Evolutionary conservation across 2,797 vertebrate genomes (phyloP).

Genomic region (Mallotus villosus): DNA sequence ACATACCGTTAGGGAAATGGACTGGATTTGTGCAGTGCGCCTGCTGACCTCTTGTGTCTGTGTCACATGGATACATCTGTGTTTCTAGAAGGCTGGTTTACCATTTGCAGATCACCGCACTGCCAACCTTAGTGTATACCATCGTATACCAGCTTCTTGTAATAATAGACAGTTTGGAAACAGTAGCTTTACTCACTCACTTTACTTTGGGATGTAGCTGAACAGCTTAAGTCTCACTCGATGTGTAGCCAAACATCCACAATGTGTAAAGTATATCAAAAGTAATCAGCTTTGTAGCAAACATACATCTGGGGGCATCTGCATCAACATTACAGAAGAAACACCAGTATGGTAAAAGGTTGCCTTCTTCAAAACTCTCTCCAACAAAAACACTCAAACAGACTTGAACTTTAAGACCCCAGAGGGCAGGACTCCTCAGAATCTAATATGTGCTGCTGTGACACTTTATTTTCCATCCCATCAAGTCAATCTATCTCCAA

Average conservation of each 20-base stretch:
- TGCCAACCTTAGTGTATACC: not conserved
- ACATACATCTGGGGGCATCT: slow-evolving; percentile 1
- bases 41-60: not conserved
- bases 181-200: no score
- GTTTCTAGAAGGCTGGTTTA: no score
- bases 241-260: no score
- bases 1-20: not conserved
- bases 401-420: slow-evolving; percentile 17
- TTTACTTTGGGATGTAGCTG: no score
- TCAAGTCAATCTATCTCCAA: slow-evolving; percentile 19
- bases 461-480: slow-evolving; percentile 29
- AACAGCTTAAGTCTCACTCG: no score
- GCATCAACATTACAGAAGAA: slow-evolving; percentile 13
- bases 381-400: slow-evolving; percentile 20
- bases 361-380: not conserved
- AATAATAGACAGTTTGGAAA: no score
- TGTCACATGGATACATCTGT: no score
- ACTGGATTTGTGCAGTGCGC: not conserved
- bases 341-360: slow-evolving; percentile 13
- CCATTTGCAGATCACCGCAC: no score
- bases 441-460: slow-evolving; percentile 37
- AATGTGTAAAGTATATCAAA: no score
- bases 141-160: not conserved
- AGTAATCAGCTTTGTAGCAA: no score
- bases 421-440: slow-evolving; percentile 12